A percentile compares a stretch with the other conserved stretches of the same genome.
phyloP scores from a whole-genome alignment of 2,888 invertebrate genomes.

The Trachelus iudaicus region DNA sequence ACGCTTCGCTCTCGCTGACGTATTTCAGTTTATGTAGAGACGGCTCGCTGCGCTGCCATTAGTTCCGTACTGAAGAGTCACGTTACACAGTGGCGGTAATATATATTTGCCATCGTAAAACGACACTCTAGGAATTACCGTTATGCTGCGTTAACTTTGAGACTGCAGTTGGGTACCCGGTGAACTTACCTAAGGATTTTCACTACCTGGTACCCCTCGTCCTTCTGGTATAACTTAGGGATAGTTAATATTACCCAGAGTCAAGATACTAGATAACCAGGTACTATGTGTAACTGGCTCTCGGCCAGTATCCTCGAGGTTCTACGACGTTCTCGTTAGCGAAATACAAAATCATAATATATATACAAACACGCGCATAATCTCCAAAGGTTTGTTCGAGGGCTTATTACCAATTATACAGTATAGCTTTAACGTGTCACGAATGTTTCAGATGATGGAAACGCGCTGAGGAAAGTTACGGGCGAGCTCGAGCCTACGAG shows the following conservation, averaged over 20 bases:
- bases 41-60: conserved; percentile 9
- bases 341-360: conserved; percentile 8
- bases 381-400: not conserved
- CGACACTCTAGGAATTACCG: not conserved
- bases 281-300: not conserved
- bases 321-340: not conserved
- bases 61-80: not conserved
- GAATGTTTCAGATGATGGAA: not conserved
- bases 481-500: not conserved
- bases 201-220: not conserved
- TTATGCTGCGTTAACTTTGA: not conserved
- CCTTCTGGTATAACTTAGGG: not conserved
- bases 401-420: not conserved
- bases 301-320: not conserved
- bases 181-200: not conserved
- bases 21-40: not conserved
- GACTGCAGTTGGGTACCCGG: not conserved
- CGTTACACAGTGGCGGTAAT: not conserved
- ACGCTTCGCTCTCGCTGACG: not conserved
- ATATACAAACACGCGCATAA: not conserved
- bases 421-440: not conserved
- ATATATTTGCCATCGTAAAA: not conserved
- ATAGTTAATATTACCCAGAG: not conserved
- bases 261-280: not conserved
- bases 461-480: not conserved